Evolutionary conservation across 2,888 invertebrate genomes (phyloP).

Genomic region (Brachycybe producta): DNA sequence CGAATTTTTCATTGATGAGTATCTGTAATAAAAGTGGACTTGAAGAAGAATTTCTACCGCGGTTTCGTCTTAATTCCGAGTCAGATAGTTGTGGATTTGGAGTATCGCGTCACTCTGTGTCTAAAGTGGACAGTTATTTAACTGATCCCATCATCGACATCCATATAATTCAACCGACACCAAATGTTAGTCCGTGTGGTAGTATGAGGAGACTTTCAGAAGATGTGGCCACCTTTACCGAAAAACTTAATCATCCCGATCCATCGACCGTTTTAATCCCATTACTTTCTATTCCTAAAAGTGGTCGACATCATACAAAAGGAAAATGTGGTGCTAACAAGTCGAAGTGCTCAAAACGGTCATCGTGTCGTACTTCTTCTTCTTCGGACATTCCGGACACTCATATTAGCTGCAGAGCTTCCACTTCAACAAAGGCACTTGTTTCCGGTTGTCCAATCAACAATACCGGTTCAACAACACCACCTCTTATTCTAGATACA

Average conservation of each 20-base stretch:
- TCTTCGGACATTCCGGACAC: not conserved
- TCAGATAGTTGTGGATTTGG: not conserved
- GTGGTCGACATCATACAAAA: slow-evolving; percentile 1
- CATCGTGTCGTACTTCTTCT: not conserved
- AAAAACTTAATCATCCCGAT: not conserved
- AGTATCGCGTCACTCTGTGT: not conserved
- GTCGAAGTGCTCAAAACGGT: not conserved
- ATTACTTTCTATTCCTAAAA: slow-evolving; percentile 5
- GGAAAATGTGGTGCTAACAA: no score
- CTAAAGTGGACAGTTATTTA: no score
- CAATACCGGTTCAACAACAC: no score
- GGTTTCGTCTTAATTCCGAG: not conserved
- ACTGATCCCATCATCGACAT: slow-evolving; percentile 29
- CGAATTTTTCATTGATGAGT: no score
- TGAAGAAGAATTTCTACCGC: not conserved
- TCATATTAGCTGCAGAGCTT: not conserved
- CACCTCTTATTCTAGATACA: no score
- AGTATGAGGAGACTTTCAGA: slow-evolving; percentile 38
- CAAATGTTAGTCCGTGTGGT: slow-evolving; percentile 67
- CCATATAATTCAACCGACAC: slow-evolving; percentile 58
- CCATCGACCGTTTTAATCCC: not conserved
- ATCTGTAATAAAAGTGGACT: not conserved
- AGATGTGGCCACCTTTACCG: slow-evolving; percentile 1
- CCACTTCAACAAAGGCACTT: not conserved
- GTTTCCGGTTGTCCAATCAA: no score